phyloP scores from a whole-genome alignment of 2,113 vertebrate species.

The Muntiacus muntjak region DNA sequence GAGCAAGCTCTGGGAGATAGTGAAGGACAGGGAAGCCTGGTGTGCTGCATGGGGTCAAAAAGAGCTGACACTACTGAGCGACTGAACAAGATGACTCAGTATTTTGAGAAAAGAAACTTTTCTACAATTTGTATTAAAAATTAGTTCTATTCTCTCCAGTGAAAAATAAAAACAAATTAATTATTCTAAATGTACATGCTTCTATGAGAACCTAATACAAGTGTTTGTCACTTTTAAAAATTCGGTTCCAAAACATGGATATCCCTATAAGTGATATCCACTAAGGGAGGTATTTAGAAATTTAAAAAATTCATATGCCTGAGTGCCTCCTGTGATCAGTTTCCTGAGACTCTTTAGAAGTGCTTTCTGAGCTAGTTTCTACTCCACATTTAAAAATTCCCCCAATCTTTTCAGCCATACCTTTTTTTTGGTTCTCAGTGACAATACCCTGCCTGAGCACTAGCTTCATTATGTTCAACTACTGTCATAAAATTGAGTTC shows the following conservation, averaged over 20 bases:
- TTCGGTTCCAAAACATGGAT: not conserved
- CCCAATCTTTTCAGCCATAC: not conserved
- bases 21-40: not conserved
- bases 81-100: not conserved
- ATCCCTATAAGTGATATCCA: not conserved
- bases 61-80: not conserved
- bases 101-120: not conserved
- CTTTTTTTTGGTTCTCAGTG: not conserved
- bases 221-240: not conserved
- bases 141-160: not conserved
- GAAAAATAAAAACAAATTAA: not conserved
- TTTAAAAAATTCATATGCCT: not conserved
- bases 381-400: not conserved
- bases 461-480: constrained; percentile 21
- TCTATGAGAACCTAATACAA: not conserved
- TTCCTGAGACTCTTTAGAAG: not conserved
- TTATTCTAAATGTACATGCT: not conserved
- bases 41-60: not conserved
- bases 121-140: not conserved
- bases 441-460: not conserved
- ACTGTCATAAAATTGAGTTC: constrained; percentile 19
- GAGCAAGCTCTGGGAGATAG: not conserved
- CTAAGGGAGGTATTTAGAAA: not conserved
- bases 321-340: not conserved
- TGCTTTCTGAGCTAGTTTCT: not conserved